Evolutionary conservation across 2,888 invertebrate species (phyloP).

Genomic region (Poecilus cupreus): DNA sequence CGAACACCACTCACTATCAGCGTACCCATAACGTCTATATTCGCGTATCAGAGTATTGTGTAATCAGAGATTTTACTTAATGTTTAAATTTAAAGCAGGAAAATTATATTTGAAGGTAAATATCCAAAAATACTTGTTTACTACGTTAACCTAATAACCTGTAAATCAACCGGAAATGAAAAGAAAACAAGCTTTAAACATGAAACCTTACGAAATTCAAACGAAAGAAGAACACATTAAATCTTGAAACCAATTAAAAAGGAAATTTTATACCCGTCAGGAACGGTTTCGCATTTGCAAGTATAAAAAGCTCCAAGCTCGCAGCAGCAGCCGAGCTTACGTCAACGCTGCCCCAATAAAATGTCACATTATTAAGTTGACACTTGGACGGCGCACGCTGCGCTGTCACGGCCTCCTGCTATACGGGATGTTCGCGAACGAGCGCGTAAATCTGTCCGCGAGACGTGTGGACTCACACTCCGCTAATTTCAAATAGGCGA

Average conservation of each 20-base stretch:
- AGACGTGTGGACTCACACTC: slow-evolving; percentile 10
- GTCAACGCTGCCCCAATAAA: slow-evolving; percentile 44
- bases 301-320: slow-evolving; percentile 23
- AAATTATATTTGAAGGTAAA: too few relatives aligned
- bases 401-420: slow-evolving; percentile 10
- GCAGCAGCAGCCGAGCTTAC: not conserved
- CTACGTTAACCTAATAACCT: not conserved
- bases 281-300: slow-evolving; percentile 15
- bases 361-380: slow-evolving; percentile 52
- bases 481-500: slow-evolving; percentile 28
- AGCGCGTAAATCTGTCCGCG: slow-evolving; percentile 50
- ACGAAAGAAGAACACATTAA: not conserved
- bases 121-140: too few relatives aligned
- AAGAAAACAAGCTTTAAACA: not conserved
- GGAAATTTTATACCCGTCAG: not conserved
- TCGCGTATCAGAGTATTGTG: too few relatives aligned
- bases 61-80: too few relatives aligned
- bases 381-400: slow-evolving; percentile 1
- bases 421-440: slow-evolving; percentile 10
- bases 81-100: too few relatives aligned
- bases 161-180: not conserved
- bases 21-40: too few relatives aligned
- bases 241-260: slow-evolving; percentile 23
- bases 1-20: too few relatives aligned
- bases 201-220: not conserved